phyloP scores from a whole-genome alignment of 2,113 vertebrate genomes.

The Pollimyrus isidori region DNA sequence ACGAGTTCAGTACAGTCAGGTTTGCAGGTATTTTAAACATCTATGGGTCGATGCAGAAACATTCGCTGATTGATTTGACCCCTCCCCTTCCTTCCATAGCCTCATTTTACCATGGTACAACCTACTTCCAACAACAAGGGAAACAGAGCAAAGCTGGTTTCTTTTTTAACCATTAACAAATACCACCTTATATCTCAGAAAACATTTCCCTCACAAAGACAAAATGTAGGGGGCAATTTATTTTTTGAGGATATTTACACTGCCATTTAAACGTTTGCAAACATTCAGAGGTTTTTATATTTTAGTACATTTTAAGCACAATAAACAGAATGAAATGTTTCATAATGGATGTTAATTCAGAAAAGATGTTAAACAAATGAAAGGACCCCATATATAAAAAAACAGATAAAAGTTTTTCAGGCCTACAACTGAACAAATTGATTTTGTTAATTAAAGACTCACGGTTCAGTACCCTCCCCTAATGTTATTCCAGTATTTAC shows the following conservation, averaged over 20 bases:
- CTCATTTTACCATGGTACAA: too few species aligned
- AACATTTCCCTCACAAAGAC: too few species aligned
- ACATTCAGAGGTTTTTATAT: not conserved
- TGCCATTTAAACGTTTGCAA: not conserved
- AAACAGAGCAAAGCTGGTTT: too few species aligned
- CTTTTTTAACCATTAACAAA: too few species aligned
- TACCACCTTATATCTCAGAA: too few species aligned
- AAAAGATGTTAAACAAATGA: not conserved
- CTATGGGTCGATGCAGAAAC: not conserved
- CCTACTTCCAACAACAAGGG: too few species aligned
- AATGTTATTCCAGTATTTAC: not conserved
- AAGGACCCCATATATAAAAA: not conserved
- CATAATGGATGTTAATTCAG: not conserved
- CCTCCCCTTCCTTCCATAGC: not conserved
- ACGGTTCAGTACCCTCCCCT: not conserved
- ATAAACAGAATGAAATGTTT: not conserved
- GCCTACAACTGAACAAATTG: not conserved
- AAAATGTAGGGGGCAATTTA: too few species aligned
- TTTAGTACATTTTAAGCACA: not conserved
- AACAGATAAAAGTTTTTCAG: not conserved
- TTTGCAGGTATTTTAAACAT: not conserved
- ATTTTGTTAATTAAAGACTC: not conserved
- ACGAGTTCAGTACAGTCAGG: not conserved
- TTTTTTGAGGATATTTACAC: not conserved
- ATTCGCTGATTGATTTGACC: not conserved